Percentiles rank a stretch among this genome's conserved stretches.
Conservation (phyloP, 2,888 invertebrate genomes). For the Steinernema carpocapsae region DNA sequence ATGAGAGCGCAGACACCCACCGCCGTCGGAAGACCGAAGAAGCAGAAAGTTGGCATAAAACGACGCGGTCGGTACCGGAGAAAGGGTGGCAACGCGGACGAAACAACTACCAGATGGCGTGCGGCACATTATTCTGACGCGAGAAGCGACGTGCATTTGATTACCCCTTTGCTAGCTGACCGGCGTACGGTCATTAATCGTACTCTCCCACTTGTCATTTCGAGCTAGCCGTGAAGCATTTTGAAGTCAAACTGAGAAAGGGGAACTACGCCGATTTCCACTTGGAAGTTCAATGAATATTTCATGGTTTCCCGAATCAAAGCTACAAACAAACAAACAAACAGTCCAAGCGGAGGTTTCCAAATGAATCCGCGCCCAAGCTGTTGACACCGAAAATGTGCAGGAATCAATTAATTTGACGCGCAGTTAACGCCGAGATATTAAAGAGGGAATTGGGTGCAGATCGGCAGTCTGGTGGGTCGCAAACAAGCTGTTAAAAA, state of each 20-base stretch:
- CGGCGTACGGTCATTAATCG: not conserved
- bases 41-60: not conserved
- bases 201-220: not conserved
- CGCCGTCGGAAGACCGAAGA: too few species aligned
- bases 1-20: not conserved
- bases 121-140: slow-evolving; percentile 23
- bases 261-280: not conserved
- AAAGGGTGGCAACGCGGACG: not conserved
- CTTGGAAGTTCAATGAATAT: not conserved
- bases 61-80: not conserved
- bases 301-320: too few species aligned
- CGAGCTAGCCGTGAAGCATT: not conserved
- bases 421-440: not conserved
- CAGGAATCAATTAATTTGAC: not conserved
- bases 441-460: not conserved
- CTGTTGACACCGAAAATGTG: not conserved
- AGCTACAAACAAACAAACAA: too few species aligned
- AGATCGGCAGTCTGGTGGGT: not conserved
- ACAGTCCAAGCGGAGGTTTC: too few species aligned
- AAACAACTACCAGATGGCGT: slow-evolving; percentile 13
- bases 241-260: not conserved
- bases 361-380: too few species aligned
- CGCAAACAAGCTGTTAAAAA: slow-evolving; percentile 11
- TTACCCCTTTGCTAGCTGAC: not conserved
- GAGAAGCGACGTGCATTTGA: not conserved